A percentile compares a stretch with the other conserved stretches of the same genome.
These are phyloP conservation scores for Sabatieria punctata DNA, from an alignment of 2,888 invertebrate species.

Conservation along the genomic window DNA sequence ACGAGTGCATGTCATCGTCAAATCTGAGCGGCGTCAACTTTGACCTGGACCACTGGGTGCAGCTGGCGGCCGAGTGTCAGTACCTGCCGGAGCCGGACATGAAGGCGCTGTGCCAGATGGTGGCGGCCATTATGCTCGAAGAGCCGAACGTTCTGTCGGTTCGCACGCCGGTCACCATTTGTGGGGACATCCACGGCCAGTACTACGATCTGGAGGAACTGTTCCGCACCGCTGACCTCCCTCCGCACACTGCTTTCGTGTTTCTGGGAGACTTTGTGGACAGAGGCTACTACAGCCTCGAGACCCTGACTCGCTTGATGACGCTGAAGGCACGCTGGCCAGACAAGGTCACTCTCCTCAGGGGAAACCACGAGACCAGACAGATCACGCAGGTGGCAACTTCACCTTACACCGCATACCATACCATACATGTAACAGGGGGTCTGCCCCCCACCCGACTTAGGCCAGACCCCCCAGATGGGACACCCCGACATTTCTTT, in stretches of 20 bases:
- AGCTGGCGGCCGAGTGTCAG: conserved; percentile 84
- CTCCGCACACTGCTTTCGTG: conserved; percentile 82
- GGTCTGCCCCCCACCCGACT: no score
- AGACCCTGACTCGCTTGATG: conserved; percentile 74
- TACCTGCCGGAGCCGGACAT: conserved; percentile 96
- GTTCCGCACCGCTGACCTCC: conserved; percentile 68
- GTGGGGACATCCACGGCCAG: conserved; percentile 99
- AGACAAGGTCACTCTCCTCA: conserved; percentile 66
- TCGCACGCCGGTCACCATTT: conserved; percentile 90
- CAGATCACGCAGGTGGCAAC: conserved; percentile 97
- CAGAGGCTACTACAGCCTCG: conserved; percentile 84
- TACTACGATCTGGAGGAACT: conserved; percentile 87
- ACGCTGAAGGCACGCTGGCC: conserved; percentile 74
- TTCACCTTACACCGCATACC: no score
- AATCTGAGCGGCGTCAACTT: no score
- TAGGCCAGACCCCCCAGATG: no score
- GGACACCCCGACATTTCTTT: no score
- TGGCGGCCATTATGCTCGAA: conserved; percentile 76
- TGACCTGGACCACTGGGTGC: conserved; percentile 54
- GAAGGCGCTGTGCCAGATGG: conserved; percentile 84
- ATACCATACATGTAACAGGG: no score
- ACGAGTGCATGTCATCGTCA: no score
- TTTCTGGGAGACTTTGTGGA: conserved; percentile 96
- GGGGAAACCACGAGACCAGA: conserved; percentile 95
- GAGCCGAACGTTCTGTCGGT: conserved; percentile 96